These are phyloP conservation scores for Nyctereutes procyonoides DNA, from an alignment of 2,113 vertebrate genomes.

Conservation along the genomic window DNA sequence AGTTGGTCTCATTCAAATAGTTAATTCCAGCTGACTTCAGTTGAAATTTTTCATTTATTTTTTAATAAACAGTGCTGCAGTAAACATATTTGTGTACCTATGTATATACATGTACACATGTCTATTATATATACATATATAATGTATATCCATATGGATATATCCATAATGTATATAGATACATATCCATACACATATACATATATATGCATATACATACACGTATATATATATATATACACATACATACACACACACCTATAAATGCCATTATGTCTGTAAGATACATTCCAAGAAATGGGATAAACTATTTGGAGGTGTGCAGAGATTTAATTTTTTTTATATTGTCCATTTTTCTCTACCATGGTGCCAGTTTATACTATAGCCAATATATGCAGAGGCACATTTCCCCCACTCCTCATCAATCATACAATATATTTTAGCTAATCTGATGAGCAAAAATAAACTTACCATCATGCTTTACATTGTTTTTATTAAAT, in stretches of 20 bases:
- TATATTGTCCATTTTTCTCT: background rate
- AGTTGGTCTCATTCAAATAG: background rate
- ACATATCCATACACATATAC: background rate
- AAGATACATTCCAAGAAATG: background rate
- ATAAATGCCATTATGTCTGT: background rate
- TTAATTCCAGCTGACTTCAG: slow-evolving; percentile 11
- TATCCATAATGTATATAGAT: background rate
- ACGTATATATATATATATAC: background rate
- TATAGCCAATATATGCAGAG: background rate
- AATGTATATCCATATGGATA: too few relatives aligned
- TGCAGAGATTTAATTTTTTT: background rate
- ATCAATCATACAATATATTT: slow-evolving; percentile 30
- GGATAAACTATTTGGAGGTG: background rate
- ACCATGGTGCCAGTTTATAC: background rate
- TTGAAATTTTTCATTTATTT: background rate
- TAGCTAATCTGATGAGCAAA: background rate
- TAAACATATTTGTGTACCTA: slow-evolving; percentile 2
- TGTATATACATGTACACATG: background rate
- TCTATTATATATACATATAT: background rate
- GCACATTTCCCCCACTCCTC: background rate
- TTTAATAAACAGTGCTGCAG: background rate
- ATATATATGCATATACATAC: background rate
- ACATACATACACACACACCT: background rate
- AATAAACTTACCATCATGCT: background rate
- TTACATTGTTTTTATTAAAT: slow-evolving; percentile 23